Percentiles rank a stretch among this genome's conserved stretches.
Conservation (phyloP, 2,888 invertebrate genomes). For the Drosophila diplacantha region DNA sequence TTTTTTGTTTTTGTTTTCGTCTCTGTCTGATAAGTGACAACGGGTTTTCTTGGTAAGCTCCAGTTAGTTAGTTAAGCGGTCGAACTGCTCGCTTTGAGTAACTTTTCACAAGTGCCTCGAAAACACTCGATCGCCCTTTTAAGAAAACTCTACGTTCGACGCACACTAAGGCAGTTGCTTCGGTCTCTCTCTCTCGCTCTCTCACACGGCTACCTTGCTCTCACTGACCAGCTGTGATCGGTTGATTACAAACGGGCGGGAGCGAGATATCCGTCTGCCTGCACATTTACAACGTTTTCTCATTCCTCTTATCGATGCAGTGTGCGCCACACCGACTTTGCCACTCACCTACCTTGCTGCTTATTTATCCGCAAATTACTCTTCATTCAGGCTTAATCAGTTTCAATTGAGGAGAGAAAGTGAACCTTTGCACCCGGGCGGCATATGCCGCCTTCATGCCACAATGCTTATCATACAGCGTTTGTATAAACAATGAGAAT, state of each 20-base stretch:
- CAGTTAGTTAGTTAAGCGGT: conserved; percentile 7
- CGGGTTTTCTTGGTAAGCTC: conserved; percentile 15
- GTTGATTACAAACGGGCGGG: conserved; percentile 41
- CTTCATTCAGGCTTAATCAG: conserved; percentile 12
- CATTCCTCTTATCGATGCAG: conserved; percentile 22
- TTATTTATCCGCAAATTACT: conserved; percentile 21
- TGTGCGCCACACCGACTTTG: conserved; percentile 37
- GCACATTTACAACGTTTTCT: conserved; percentile 38
- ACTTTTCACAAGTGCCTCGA: conserved; percentile 66
- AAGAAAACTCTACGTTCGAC: conserved; percentile 60
- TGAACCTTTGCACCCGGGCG: conserved; percentile 48
- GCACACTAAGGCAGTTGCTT: conserved; percentile 46
- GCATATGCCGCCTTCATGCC: conserved; percentile 17
- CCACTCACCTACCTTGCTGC: conserved; percentile 43
- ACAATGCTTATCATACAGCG: conserved; percentile 38
- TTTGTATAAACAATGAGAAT: conserved; percentile 37
- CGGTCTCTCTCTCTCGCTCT: conserved; percentile 28
- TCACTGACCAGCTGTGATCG: conserved; percentile 56
- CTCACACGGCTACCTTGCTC: conserved; percentile 28
- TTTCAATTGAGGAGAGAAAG: conserved; percentile 11
- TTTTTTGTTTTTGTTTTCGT: conserved; percentile 57
- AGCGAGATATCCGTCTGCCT: conserved; percentile 1
- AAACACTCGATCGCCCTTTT: conserved; percentile 55
- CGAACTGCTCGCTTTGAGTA: conserved; percentile 58
- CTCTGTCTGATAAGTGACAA: conserved; percentile 41